Conservation (phyloP, 2,888 invertebrate species). For the Ormyrus thymus region DNA sequence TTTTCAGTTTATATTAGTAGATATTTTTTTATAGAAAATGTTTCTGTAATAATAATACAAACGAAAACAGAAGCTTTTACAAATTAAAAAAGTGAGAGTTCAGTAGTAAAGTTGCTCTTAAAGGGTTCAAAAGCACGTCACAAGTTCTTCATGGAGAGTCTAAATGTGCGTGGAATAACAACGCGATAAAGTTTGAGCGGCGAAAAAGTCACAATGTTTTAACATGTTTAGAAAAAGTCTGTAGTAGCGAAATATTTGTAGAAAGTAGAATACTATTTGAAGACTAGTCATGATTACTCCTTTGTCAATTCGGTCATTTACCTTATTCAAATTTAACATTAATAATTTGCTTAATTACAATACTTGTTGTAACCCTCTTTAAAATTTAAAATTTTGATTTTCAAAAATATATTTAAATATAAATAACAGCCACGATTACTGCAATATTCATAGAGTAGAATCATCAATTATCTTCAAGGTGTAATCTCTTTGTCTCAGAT, state of each 20-base stretch:
- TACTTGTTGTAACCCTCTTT: neutral
- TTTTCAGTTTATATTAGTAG: neutral
- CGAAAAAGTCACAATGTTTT: slow-evolving; percentile 7
- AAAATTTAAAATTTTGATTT: slow-evolving; percentile 1
- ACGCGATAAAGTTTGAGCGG: neutral
- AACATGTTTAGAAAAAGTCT: slow-evolving; percentile 46
- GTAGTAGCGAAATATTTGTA: slow-evolving; percentile 47
- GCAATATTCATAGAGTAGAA: too few relatives aligned
- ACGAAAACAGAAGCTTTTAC: neutral
- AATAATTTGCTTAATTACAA: neutral
- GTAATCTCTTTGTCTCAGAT: slow-evolving; percentile 47
- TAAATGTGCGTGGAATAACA: neutral
- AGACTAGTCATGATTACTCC: slow-evolving; percentile 65
- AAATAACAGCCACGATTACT: too few relatives aligned
- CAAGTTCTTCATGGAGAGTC: neutral
- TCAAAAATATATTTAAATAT: slow-evolving; percentile 40
- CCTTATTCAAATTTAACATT: neutral
- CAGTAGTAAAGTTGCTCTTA: neutral
- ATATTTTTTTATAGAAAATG: neutral
- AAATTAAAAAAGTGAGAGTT: neutral
- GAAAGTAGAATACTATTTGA: slow-evolving; percentile 64
- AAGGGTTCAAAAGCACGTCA: neutral
- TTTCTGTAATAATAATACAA: too few relatives aligned
- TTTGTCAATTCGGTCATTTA: slow-evolving; percentile 54
- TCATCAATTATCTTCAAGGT: slow-evolving; percentile 43